Evolutionary conservation across 2,888 invertebrate genomes (phyloP).

Genomic region (Papilio protenor): DNA sequence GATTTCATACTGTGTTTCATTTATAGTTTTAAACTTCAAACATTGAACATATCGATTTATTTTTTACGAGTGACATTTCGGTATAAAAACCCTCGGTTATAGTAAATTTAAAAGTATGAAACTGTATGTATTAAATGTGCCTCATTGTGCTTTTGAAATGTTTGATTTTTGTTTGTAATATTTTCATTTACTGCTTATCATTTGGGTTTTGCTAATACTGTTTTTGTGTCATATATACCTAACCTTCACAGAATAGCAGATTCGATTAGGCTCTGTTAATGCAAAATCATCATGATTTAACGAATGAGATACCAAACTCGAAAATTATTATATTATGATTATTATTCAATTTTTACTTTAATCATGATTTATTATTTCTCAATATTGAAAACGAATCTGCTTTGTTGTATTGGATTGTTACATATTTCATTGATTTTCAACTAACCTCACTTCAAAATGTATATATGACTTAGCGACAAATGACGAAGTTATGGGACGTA

Average conservation of each 20-base stretch:
- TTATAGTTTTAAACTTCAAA: neutral
- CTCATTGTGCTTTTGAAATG: neutral
- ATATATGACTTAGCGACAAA: neutral
- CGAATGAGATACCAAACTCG: neutral
- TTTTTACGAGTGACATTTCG: neutral
- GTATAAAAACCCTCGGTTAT: neutral
- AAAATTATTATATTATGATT: neutral
- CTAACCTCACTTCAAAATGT: conserved; percentile 40
- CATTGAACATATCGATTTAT: neutral
- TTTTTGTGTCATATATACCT: neutral
- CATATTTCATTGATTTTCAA: conserved; percentile 11
- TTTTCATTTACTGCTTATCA: conserved; percentile 3
- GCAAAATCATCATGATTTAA: neutral
- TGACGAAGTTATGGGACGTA: neutral
- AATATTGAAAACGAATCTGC: neutral
- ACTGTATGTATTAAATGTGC: no score
- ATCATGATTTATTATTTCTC: neutral
- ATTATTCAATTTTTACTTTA: neutral
- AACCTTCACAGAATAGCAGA: conserved; percentile 1
- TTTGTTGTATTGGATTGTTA: neutral
- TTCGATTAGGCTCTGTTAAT: neutral
- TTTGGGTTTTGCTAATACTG: neutral
- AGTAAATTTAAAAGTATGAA: no score
- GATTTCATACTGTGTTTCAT: neutral
- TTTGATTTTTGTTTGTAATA: neutral